Base-by-base conservation (phyloP, 2,113 vertebrate genomes). In the Leptobrachium leishanense region DNA sequence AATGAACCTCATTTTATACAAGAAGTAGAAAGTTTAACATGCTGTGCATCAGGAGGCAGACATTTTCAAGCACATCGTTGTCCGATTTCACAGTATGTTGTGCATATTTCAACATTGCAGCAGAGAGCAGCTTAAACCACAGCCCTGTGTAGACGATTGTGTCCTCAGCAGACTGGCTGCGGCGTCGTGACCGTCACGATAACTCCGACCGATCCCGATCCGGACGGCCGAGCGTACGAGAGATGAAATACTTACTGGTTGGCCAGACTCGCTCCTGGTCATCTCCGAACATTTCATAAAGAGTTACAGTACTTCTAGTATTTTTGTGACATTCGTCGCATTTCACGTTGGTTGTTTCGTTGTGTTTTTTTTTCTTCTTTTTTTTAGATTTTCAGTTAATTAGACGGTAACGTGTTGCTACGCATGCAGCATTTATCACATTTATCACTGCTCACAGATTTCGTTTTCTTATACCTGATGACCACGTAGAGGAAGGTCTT, bases 11-110 rank as follows among this genome's bases (percentile, higher is more conserved):
- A 15, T 59, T 59, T 59, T 59, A 59, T 68, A 68, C 13, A 41
- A 68, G 66, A n/a, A 68, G 66, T 68, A 68, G 10, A 68, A 68
- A 68, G 7, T 11, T 68, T 15, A 11, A 42, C 66, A 68, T 68
- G 66, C 66, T 68, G 42, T 68, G 42, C 66, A 68, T 68, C 11
- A 2, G 41, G 66, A 43, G 43, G 66, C 66, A 68, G 5, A 68
- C 20, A 43, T 68, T 50, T 12, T 68, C 66, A 44, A 5, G 11
- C 66, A 13, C 10, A 43, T 68, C 13, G 41, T 13, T 12, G n/a
- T 68, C 13, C 11, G 55, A 15, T 43, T 15, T 68, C 66, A 44
- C 66, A 68, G 66, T 68, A 44, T 68, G 5, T 67, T 68, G 66
- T 68, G 66, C 66, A 68, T 12, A 43, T 41, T 11, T 68, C 40